Base-by-base conservation (phyloP, 2,888 invertebrate genomes). In the Caenorhabditis uteleia region DNA sequence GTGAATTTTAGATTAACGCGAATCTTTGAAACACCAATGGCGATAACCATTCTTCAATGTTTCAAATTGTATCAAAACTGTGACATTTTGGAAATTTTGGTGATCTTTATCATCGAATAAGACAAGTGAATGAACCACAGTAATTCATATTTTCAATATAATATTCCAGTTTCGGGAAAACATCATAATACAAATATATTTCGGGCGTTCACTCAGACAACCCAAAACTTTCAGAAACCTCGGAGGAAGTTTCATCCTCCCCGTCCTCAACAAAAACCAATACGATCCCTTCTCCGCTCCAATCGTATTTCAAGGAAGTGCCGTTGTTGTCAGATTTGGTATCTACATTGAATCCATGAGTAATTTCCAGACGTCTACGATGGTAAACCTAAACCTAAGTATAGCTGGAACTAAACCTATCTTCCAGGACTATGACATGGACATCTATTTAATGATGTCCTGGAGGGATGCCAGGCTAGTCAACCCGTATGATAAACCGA, bases 321-420 rank as follows among this genome's bases (percentile, higher is more conserved):
- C 81, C 6, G 81, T 82, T 1, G 75, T 73, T 2, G 82, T 82
- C 0, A 46, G 80, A 25, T 79, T 83, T 43, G 82, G 82, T 12
- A 80, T 82, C n/a, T 83, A 82, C 47, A 82, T 82, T 23, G 80
- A 82, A 40, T 75, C 75, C n/a, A 79, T 82, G 79, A 76, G 75
- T 42, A 82, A 82, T 54, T 82, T 82, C 51, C 81, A 82, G 51
- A 79, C 82, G 5, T 66, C 74, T 5, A 79, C 82, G 7, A 82
- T 82, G 82, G 82, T 79, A 33, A 25, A 8, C 6, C 12, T 8
- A 12, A 29, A 29, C 23, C 6, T 39, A 20, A 10, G 39, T 8
- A 39, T 10, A 29, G 16, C 8, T n/a, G 16, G n/a, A 8, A 39
- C 7, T 8, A 39, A 20, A 12, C 39, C 7, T 18, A 43, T 45